Base-by-base conservation (phyloP, 1,140 invertebrate genomes). In the Habropoda laboriosa region DNA sequence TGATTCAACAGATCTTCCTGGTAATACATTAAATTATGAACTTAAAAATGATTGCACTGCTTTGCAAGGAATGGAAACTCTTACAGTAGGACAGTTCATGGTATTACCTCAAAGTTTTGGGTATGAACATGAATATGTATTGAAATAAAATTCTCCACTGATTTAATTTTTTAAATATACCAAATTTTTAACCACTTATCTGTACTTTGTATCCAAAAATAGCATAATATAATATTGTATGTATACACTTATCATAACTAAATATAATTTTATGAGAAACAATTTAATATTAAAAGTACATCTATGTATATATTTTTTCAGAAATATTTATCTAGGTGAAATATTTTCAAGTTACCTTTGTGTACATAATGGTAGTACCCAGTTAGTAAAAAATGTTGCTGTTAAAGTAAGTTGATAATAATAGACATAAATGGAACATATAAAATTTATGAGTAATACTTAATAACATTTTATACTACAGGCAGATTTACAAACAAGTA, bases 301-400 rank as follows among this genome's bases (percentile, higher is more conserved):
- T n/a, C 6, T 73, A 35, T 38, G 55, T 49, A 27, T 68, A 58
- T 55, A 30, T 60, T 47, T 49, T 93, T 94, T 85, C 90, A 96
- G 96, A 61, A 97, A 96, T 92, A 96, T 97, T 86, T 97, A 97
- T 92, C 91, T 97, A 35, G 99, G 99, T 27, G 99, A 99, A 95
- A 99, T 98, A 32, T 99, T 99, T 94, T 98, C 98, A 1, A 98
- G 98, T 92, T 99, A 99, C 90, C 96, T 99, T 66, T 98, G 97
- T 94, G 97, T 99, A 61, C 97, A 99, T 89, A 99, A 99, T 94
- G 97, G 98, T 90, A 98, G 97, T 70, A 94, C 95, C 79, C 95
- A 97, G 93, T 88, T 94, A 16, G 96, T 97, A 18, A 96, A 96
- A 82, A 95, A 97, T 93, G 96, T 98, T 27, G 94, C 94, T 27